Base-by-base conservation (phyloP, 2,797 vertebrate species). In the Cyprinella venusta region DNA sequence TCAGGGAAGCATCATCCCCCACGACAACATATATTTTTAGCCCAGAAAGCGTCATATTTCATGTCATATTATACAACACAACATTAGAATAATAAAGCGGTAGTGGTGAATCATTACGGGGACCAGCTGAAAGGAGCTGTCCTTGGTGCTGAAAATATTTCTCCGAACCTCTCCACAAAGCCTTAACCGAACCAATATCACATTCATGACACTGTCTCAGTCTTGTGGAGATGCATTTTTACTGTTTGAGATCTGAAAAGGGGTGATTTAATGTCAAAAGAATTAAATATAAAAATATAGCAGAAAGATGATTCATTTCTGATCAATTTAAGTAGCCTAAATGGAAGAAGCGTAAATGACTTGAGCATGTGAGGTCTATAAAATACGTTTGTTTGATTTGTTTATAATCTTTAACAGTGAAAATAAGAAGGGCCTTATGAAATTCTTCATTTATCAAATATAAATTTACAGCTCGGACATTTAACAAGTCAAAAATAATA, bases 141-240 rank as follows among this genome's bases (percentile, higher is more conserved):
- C 83, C 83, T 6, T 74, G 83, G 69, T 80, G 56, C 83, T 84
- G 48, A 70, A 65, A 69, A 64, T 30, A 3, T 15, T 63, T 15
- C 42, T 2, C 9, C n/a, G 42, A 24, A 5, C n/a, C n/a, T n/a
- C n/a, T n/a, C n/a, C n/a, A n/a, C n/a, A 59, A 38, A 26, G 21
- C 42, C 8, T 13, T 8, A 54, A 16, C n/a, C 21, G 48, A 68
- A 21, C 4, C 36, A 8, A 71, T 33, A 52, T 72, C 45, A 33
- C 48, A 33, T 33, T 75, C 48, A 38, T 1, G 16, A n/a, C 19
- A 4, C 71, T 38, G 24, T 71, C 4, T 5, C 18, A 7, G 16
- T 52, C 26, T 72, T 72, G 69, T 13, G 24, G 50, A 59, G 6
- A 36, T 24, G 16, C 2, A n/a, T 56, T 33, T 38, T n/a, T n/a